A percentile compares a stretch with the other conserved stretches of the same genome.
Conservation (phyloP, 2,888 invertebrate genomes). For the Drosophila anomelani region DNA sequence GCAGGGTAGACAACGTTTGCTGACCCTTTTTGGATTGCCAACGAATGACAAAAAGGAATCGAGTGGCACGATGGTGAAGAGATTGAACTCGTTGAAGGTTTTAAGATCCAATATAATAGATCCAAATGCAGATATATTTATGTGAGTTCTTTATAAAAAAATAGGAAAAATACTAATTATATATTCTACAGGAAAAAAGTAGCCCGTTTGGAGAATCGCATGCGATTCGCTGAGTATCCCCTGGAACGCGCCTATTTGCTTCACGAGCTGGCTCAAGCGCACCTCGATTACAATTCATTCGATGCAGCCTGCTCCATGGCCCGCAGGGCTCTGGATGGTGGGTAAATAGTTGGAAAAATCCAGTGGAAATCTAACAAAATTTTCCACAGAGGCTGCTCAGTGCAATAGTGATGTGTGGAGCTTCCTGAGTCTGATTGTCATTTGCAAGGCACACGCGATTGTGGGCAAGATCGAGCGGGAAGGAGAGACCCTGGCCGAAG, state of each 20-base stretch:
- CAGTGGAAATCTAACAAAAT: rapidly evolving
- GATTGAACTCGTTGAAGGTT: slow-evolving; percentile 62
- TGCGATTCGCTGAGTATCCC: slow-evolving; percentile 73
- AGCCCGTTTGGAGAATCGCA: slow-evolving; percentile 71
- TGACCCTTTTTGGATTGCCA: slow-evolving; percentile 65
- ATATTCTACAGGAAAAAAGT: slow-evolving; percentile 60
- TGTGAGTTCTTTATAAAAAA: slow-evolving; percentile 51
- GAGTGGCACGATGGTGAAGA: slow-evolving; percentile 42
- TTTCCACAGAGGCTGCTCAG: slow-evolving; percentile 60
- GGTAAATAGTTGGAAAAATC: background rate
- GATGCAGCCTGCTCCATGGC: slow-evolving; percentile 76
- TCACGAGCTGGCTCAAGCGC: slow-evolving; percentile 76
- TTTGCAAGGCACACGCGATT: slow-evolving; percentile 77
- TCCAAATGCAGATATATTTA: slow-evolving; percentile 47
- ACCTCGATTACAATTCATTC: slow-evolving; percentile 71
- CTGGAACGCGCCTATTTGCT: slow-evolving; percentile 79
- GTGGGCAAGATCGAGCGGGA: slow-evolving; percentile 79
- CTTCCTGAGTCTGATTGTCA: slow-evolving; percentile 71
- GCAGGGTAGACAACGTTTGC: slow-evolving; percentile 56
- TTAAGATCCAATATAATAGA: slow-evolving; percentile 64
- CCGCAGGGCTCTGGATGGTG: slow-evolving; percentile 75
- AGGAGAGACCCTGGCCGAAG: slow-evolving; percentile 68
- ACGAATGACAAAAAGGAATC: slow-evolving; percentile 57
- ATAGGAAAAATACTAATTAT: too few relatives aligned
- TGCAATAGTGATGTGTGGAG: slow-evolving; percentile 76